Percentiles rank a stretch among this genome's conserved stretches.
Conservation (phyloP, 35 echinoderm and acorn worm species). For the Heliocidaris erythrogramma region DNA sequence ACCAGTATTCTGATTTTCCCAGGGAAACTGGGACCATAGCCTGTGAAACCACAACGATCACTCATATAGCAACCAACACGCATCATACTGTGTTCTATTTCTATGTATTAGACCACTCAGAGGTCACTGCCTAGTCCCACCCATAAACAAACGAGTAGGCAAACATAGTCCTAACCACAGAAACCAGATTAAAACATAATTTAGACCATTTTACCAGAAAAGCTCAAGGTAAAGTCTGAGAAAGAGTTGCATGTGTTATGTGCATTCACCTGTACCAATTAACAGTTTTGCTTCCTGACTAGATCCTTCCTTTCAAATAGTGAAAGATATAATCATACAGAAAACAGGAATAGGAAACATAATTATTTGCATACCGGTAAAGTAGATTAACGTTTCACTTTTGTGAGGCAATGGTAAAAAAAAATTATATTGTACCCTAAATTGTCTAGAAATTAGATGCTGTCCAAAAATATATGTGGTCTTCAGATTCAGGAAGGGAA, state of each 20-base stretch:
- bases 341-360: not conserved
- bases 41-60: not conserved
- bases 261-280: too few species aligned
- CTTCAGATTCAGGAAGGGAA: too few species aligned
- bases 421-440: too few species aligned
- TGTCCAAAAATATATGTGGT: too few species aligned
- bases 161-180: not conserved
- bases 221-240: not conserved
- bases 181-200: not conserved
- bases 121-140: not conserved
- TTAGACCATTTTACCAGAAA: not conserved
- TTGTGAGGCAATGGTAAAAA: too few species aligned
- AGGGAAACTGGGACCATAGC: not conserved
- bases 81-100: not conserved
- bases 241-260: too few species aligned
- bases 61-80: not conserved
- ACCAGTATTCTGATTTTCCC: constrained; percentile 7
- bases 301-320: not conserved
- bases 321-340: not conserved
- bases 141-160: not conserved
- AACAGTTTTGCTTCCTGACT: not conserved
- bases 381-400: too few species aligned
- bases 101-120: not conserved
- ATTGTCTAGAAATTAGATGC: too few species aligned
- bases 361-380: too few species aligned